A percentile compares a stretch with the other conserved stretches of the same genome.
phyloP scores from a whole-genome alignment of 2,113 vertebrate genomes.

The Bubo blakistoni region DNA sequence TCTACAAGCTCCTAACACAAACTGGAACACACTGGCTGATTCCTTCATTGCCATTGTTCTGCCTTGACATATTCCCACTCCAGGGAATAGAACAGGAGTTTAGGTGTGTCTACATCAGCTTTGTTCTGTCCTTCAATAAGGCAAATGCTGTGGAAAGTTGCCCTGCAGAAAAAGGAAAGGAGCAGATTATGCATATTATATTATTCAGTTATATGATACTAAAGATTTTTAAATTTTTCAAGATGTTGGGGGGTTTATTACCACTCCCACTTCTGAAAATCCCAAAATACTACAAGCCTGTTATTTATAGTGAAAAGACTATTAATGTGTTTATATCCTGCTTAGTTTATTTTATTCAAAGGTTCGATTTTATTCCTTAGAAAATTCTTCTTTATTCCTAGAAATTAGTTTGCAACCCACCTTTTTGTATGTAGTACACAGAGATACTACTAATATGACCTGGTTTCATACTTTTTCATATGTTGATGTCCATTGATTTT shows the following conservation, averaged over 20 bases:
- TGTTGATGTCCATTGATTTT: not conserved
- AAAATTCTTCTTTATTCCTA: not conserved
- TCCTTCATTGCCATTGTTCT: not conserved
- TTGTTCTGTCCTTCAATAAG: not conserved
- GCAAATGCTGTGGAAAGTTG: not conserved
- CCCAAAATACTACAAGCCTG: not conserved
- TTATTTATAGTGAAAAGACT: not conserved
- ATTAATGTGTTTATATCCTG: not conserved
- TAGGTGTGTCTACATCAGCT: not conserved
- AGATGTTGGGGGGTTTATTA: not conserved
- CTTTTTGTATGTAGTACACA: not conserved
- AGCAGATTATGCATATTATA: fast-evolving
- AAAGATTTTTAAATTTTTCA: not conserved
- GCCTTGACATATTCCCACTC: not conserved
- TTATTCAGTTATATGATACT: not conserved
- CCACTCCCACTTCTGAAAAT: not conserved
- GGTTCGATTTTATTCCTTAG: not conserved
- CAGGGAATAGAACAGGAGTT: not conserved
- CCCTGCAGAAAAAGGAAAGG: not conserved
- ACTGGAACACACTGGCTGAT: not conserved
- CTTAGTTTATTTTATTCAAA: not conserved
- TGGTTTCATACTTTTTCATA: not conserved
- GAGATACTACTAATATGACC: not conserved
- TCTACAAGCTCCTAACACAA: not conserved
- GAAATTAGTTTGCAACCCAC: not conserved